Conservation (phyloP, 2,888 invertebrate genomes). For the Automeris io region DNA sequence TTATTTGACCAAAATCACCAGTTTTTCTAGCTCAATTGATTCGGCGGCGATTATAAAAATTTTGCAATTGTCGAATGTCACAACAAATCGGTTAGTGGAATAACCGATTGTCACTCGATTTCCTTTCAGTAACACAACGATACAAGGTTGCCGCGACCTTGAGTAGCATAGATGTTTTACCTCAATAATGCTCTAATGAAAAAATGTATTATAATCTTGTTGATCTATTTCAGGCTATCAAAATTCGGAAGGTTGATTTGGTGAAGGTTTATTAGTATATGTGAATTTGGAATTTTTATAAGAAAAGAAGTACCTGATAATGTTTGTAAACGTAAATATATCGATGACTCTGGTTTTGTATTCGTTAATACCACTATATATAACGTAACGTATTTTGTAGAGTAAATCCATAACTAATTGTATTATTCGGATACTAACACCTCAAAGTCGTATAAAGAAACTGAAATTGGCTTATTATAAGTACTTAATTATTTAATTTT, state of each 20-base stretch:
- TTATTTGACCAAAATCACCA: conserved; percentile 4
- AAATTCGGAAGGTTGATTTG: not conserved
- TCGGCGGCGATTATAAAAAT: conserved; percentile 29
- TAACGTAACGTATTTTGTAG: no score
- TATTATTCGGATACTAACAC: no score
- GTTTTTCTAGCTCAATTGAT: conserved; percentile 10
- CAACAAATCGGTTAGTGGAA: conserved; percentile 33
- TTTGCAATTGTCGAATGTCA: conserved; percentile 41
- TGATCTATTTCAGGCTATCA: not conserved
- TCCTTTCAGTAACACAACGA: conserved; percentile 36
- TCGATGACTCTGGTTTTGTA: no score
- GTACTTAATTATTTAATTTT: no score
- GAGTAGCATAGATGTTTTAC: conserved; percentile 14
- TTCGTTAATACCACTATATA: no score
- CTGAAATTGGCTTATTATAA: no score
- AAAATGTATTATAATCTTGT: not conserved
- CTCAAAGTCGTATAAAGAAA: no score
- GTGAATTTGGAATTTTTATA: no score
- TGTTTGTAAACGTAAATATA: no score
- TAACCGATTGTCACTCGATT: conserved; percentile 43
- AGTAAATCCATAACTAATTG: no score
- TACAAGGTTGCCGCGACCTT: conserved; percentile 41
- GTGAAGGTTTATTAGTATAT: no score
- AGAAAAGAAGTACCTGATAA: no score
- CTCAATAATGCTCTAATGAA: not conserved